Base-by-base conservation (phyloP, 2,888 invertebrate species). In the Troides helena region DNA sequence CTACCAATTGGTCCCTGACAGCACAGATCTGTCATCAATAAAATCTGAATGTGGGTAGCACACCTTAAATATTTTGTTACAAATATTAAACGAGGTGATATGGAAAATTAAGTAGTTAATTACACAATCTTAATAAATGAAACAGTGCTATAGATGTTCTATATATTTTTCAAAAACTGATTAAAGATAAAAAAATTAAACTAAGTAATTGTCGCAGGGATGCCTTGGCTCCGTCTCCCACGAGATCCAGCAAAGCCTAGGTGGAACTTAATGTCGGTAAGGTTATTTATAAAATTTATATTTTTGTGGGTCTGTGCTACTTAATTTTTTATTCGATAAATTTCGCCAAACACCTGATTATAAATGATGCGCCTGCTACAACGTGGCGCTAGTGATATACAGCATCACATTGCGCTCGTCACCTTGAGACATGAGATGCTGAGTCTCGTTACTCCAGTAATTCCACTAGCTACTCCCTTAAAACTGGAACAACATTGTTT, bases 201-300 rank as follows among this genome's bases (percentile, higher is more conserved):
- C 67, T 36, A 21, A 12, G 14, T 77, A 72, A 71, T 81, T 85
- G 73, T 78, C 79, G 71, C 87, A 92, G 92, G 90, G 92, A 92
- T 79, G 92, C 92, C 73, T 78, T 92, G 87, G 92, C 91, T 77
- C 92, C 92, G 75, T 90, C 92, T 75, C 90, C 92, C 60, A 88
- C 92, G 74, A 89, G 90, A 85, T 86, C 90, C 82, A 88, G 88
- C 83, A 90, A 90, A 86, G 88, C 90, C 80, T 91, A 90, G 65
- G 53, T 67, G 53, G 62, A 59, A 63, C 50, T 70, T 60, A 25
- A 43, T 14, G 46, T 62, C 57, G 69, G 72, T 66, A 62, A 70
- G 67, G 61, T 65, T 67, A 46, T 46, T 58, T 58, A 12, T 7
- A 58, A 58, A 23, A n/a, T 53, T 4, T 53, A n/a, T 53, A 4